phyloP scores from a whole-genome alignment of 2,888 invertebrate species.

The Graphium colonna region DNA sequence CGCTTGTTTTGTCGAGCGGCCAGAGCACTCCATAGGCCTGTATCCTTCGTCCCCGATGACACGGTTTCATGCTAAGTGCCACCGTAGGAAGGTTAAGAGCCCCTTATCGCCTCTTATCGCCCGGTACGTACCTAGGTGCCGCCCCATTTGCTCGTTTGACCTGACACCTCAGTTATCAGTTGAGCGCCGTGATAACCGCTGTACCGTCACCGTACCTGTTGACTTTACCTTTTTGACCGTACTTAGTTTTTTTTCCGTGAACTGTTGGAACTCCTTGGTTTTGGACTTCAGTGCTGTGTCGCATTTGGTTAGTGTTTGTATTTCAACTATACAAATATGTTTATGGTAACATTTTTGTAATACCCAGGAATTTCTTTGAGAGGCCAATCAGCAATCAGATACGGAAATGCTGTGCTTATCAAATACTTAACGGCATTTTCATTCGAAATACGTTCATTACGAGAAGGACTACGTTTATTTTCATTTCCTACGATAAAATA shows the following conservation, averaged over 20 bases:
- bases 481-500: too few relatives aligned
- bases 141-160: constrained; percentile 79
- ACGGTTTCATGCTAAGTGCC: constrained; percentile 27
- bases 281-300: constrained; percentile 2
- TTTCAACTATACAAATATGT: background rate
- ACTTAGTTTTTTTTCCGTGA: constrained; percentile 24
- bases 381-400: background rate
- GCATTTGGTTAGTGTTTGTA: background rate
- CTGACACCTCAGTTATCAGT: constrained; percentile 78
- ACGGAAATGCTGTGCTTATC: background rate
- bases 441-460: too few relatives aligned
- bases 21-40: constrained; percentile 1
- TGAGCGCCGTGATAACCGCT: constrained; percentile 67
- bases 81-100: constrained; percentile 76
- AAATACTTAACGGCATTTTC: background rate
- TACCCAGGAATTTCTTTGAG: constrained; percentile 1
- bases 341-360: background rate
- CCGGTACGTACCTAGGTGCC: constrained; percentile 57
- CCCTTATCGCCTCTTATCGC: constrained; percentile 73
- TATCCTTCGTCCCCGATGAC: constrained; percentile 21
- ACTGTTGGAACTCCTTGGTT: background rate
- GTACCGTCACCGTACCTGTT: constrained; percentile 65
- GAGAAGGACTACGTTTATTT: too few relatives aligned
- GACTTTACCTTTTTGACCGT: constrained; percentile 54
- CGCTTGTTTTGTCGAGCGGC: too few relatives aligned